Base-by-base conservation (phyloP, 2,888 invertebrate genomes). In the Clusia tigrina region DNA sequence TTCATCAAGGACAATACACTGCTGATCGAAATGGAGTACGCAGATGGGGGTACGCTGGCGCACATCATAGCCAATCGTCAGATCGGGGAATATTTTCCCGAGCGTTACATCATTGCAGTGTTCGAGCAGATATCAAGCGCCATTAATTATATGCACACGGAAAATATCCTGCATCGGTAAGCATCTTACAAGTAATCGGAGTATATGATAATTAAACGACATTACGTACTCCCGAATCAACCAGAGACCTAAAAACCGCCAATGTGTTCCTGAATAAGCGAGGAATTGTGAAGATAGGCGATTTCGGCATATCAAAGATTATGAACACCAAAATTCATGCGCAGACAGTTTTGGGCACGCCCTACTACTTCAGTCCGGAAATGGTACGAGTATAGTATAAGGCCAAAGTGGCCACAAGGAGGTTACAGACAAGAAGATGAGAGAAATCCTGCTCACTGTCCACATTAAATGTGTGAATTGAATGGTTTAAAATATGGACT, bases 11-110 rank as follows among this genome's bases (percentile, higher is more conserved):
- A 91, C 70, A 90, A 90, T 10, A 86, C 88, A 2, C 80, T 91
- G 23, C 87, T 90, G 78, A 91, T 91, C 66, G 90, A 92, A 81
- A 92, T 92, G 91, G 91, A 92, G 77, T 92, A 90, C 78, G 91
- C 91, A 2, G 90, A 91, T 78, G 90, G 89, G 18, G 91, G 91
- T 10, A 91, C 90, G 2, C 78, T 92, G 65, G 87, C 89, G 0
- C 89, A 91, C 73, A 86, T 87, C 67, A 85, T 92, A 48, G 81
- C 86, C 24, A 83, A 85, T 48, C 85, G 87, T 24, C 84, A 85
- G 32, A 68, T 71, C 5, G 78, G 76, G 78, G 75, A 79, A 10
- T 78, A 85, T 6, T 82, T 91, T 60, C 86, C 87, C 1, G 91
- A 92, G 78, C 83, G 86, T 64, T 88, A 88, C 66, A 86, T 90